Base-by-base conservation (phyloP, 2,888 invertebrate genomes). In the Bellardia bayeri region DNA sequence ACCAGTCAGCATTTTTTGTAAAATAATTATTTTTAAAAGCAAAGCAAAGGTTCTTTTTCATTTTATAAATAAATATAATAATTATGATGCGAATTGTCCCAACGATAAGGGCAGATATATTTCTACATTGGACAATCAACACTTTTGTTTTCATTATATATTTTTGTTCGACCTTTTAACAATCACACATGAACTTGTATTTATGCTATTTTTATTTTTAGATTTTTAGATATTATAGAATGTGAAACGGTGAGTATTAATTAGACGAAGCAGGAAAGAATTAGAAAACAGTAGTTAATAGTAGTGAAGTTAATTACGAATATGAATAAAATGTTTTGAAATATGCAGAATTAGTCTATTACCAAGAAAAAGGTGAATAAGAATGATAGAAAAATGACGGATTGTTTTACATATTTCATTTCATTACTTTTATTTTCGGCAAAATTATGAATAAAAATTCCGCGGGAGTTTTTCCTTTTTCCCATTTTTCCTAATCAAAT, bases 1-100 rank as follows among this genome's bases (percentile, higher is more conserved):
- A 92, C 92, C 94, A 93, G 93, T 91, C 93, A 94, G 93, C 93
- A 93, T 92, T 92, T 90, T 76, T 72, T 86, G 13, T 72, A 78
- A 5, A 58, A 79, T 40, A 42, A 74, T 63, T 71, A 14, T 33
- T 54, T 72, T 33, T 45, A 30, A 80, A 69, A 71, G 69, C 68
- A 11, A 56, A 16, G 40, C n/a, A 69, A 33, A 69, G 8, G 8
- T 33, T 3, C 54, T 23, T 51, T 40, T 14, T 16, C 2, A 33
- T 6, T 56, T 23, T 56, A 23, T 37, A 63, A 0, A 33, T 37
- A 14, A 64, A 64, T 14, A 33, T 16, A 37, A 78, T 33, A 45
- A 63, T 71, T 16, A 69, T 79, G 37, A 69, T 69, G 54, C 40
- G 49, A 37, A 63, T 80, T 64, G 51, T 72, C 61, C 63, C 56